phyloP scores from a whole-genome alignment of 2,797 vertebrate genomes.

The Gallinago solitaria region DNA sequence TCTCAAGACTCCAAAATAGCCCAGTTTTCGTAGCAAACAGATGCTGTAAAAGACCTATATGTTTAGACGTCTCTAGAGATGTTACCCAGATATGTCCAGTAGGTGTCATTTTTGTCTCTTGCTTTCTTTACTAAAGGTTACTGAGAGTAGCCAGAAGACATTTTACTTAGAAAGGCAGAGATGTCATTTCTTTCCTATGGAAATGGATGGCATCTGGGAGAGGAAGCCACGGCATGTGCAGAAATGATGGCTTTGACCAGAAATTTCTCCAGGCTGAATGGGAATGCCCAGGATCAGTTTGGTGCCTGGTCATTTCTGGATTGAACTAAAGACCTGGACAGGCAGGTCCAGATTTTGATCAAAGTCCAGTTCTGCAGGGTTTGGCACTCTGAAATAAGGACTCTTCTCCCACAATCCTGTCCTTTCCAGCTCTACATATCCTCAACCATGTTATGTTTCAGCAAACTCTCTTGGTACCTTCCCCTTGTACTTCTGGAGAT shows the following conservation, averaged over 20 bases:
- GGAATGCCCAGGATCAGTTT: not conserved
- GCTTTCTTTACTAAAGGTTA: not conserved
- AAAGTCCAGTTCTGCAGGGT: not conserved
- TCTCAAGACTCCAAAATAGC: not conserved
- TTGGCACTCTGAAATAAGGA: not conserved
- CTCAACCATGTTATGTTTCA: not conserved
- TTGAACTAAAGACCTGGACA: not conserved
- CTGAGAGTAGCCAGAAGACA: not conserved
- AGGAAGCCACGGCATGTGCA: not conserved
- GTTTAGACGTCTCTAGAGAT: not conserved
- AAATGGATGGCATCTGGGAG: not conserved
- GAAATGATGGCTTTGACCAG: not conserved
- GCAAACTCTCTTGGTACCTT: not conserved
- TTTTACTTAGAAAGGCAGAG: not conserved
- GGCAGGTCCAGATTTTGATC: not conserved
- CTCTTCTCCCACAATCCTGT: not conserved
- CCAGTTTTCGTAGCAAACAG: not conserved
- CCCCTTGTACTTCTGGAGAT: not conserved
- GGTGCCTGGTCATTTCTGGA: not conserved
- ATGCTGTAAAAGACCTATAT: not conserved
- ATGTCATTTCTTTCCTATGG: not conserved
- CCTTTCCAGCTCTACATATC: not conserved
- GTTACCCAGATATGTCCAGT: not conserved
- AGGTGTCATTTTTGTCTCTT: not conserved
- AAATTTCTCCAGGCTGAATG: not conserved